Base-by-base conservation (phyloP, 2,888 invertebrate species). In the Stenurella melanura region DNA sequence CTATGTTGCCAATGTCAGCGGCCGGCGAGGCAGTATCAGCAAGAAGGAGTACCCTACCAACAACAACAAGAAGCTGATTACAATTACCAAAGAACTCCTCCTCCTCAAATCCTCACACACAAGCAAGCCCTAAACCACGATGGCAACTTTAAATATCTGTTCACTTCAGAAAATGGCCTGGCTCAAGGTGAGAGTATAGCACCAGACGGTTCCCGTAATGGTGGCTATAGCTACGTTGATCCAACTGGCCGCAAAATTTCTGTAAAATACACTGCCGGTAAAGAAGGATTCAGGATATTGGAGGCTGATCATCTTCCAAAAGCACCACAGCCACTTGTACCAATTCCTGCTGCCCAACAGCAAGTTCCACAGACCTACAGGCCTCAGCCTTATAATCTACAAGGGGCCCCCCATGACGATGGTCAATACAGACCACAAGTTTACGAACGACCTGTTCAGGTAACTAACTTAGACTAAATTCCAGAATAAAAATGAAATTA, bases 121-220 rank as follows among this genome's bases (percentile, higher is more conserved):
- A 93, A 92, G 80, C 93, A 93, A 84, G 92, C 93, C 0, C 87
- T 93, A 12, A 91, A 92, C 67, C 92, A 93, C 81, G 94, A 94
- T 83, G 94, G 94, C 1, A 92, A 91, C 4, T 94, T 94, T 88
- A 93, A 93, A 74, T 94, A 92, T 83, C 92, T 93, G 70, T 94
- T 93, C 85, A 92, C 93, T 0, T 93, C 94, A 0, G 94, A 94
- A 88, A 94, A 94, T 83, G 94, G 94, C 0, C 88, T 93, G 6
- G 92, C 93, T 0, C 94, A 93, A 9, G 94, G 94, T 0, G 94
- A 94, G 85, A 91, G 91, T 78, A 94, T 94, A 50, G 91, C 92
- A 34, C 93, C 94, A 0, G 94, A 94, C 81, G 94, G 94, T 5
- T 92, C 92, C 61, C 88, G 94, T 76, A 91, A 92, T 0, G 94